A percentile compares a stretch with the other conserved stretches of the same genome.
Evolutionary conservation across 2,888 invertebrate genomes (phyloP).

Genomic region (Schizotus pectinicornis): DNA sequence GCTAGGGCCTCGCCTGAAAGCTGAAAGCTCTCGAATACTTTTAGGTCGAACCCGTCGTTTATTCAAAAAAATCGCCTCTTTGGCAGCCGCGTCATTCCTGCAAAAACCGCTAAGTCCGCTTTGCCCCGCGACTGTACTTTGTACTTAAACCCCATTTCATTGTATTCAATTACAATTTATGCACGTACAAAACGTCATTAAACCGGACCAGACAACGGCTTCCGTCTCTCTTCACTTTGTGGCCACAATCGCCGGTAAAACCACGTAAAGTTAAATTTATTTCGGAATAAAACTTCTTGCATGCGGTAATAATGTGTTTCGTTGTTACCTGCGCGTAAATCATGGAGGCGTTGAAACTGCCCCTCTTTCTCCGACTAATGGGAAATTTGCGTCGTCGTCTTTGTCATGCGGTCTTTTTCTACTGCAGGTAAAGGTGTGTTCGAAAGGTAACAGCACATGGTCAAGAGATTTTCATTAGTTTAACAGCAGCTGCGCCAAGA

Average conservation of each 20-base stretch:
- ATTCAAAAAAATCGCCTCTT: no score
- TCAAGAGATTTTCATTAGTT: constrained; percentile 43
- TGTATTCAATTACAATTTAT: constrained; percentile 26
- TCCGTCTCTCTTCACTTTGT: no score
- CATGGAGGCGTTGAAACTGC: constrained; percentile 26
- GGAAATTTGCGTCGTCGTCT: neutral
- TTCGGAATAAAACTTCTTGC: neutral
- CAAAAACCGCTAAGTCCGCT: neutral
- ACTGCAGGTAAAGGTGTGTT: constrained; percentile 42
- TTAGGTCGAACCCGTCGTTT: no score
- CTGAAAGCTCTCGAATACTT: no score
- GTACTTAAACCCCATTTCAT: constrained; percentile 18
- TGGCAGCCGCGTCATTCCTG: no score
- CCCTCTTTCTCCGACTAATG: constrained; percentile 14
- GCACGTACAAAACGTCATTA: constrained; percentile 18
- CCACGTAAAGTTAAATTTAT: constrained; percentile 3
- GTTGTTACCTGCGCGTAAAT: constrained; percentile 31
- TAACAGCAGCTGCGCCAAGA: constrained; percentile 39
- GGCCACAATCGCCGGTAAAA: neutral
- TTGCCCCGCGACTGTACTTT: constrained; percentile 17
- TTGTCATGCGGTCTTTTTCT: constrained; percentile 8
- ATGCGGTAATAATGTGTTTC: constrained; percentile 9
- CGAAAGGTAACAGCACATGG: constrained; percentile 44
- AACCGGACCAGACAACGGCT: constrained; percentile 11
- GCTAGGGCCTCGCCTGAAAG: no score